Percentiles rank a stretch among this genome's conserved stretches.
phyloP scores from a whole-genome alignment of 2,113 vertebrate genomes.

The Sciurus niger region DNA sequence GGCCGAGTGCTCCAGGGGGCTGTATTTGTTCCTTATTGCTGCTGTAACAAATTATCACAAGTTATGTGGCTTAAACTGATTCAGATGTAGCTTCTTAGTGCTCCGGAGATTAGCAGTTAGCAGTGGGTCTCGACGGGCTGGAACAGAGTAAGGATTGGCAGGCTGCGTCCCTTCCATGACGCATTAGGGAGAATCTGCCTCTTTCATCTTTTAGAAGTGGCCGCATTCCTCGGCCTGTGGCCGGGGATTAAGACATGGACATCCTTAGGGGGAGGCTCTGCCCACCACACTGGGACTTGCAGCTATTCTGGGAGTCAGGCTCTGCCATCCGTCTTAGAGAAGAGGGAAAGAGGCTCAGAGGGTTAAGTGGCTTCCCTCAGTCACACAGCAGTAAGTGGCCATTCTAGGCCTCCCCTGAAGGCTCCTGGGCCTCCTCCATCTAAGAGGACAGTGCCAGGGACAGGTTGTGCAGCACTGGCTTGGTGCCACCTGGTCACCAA shows the following conservation, averaged over 20 bases:
- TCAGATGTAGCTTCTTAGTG: too few relatives aligned
- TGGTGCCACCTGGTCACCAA: too few relatives aligned
- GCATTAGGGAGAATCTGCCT: not conserved
- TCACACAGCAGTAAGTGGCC: not conserved
- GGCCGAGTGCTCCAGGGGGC: fast-evolving
- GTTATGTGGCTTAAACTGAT: too few relatives aligned
- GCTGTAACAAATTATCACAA: too few relatives aligned
- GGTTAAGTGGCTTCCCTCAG: not conserved
- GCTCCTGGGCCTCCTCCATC: not conserved
- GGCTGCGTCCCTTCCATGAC: not conserved
- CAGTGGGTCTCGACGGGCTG: not conserved
- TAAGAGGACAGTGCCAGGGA: not conserved
- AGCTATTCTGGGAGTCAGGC: too few relatives aligned
- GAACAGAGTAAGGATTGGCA: not conserved
- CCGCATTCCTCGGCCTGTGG: not conserved
- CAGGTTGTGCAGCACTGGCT: not conserved
- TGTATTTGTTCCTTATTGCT: not conserved
- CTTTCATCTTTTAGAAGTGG: too few relatives aligned
- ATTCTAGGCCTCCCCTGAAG: not conserved
- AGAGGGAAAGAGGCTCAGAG: not conserved
- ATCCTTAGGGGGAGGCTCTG: not conserved
- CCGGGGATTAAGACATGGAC: not conserved
- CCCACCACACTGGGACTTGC: not conserved
- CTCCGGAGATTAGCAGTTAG: not conserved
- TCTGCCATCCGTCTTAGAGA: not conserved